Evolutionary conservation across 2,888 invertebrate genomes (phyloP), one percentile per base, ranked within the genome.

Genomic region (Diarsia rubi): DNA sequence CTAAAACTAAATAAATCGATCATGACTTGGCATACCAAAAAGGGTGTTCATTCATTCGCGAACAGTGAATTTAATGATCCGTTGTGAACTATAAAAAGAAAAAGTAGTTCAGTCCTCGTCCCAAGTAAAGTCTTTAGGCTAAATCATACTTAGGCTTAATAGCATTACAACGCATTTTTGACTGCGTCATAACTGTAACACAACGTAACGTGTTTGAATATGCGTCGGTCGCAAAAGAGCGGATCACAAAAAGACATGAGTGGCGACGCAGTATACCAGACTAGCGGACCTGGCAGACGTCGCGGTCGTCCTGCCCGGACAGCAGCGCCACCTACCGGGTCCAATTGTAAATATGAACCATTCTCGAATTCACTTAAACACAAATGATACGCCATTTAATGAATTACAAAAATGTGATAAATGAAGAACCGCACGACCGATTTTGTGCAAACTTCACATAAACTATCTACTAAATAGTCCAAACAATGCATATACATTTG

Each of bases 31-130:
- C 78, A 69, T 81, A 31, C n/a, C 31, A 64, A 66, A 84, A 84
- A 69, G 65, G 79, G 79, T 83, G 71, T 83, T 71, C 65, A 72
- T 78, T 79, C 83, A 80, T 62, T 79, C 80, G 66, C 79, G 62
- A 83, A 75, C 72, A 81, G 76, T 68, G 60, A 71, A 75, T 73
- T 83, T 64, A 85, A 83, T 83, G 86, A 63, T 62, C 73, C 75
- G 72, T 45, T 37, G 52, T 52, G 73, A 49, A 65, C 70, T 60
- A 79, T 59, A 66, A 65, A 78, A 75, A 68, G 64, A 69, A 76
- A 54, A 83, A 84, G 59, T 67, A 67, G 84, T 54, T 16, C 21
- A 49, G 69, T 81, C 84, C 69, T 81, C 45, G 54, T 44, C 44
- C 47, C 67, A 69, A 60, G 67, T 80, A 75, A 54, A 59, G 47